Evolutionary conservation across 2,113 vertebrate species (phyloP).

Genomic region (Xenotilapia longispinis): DNA sequence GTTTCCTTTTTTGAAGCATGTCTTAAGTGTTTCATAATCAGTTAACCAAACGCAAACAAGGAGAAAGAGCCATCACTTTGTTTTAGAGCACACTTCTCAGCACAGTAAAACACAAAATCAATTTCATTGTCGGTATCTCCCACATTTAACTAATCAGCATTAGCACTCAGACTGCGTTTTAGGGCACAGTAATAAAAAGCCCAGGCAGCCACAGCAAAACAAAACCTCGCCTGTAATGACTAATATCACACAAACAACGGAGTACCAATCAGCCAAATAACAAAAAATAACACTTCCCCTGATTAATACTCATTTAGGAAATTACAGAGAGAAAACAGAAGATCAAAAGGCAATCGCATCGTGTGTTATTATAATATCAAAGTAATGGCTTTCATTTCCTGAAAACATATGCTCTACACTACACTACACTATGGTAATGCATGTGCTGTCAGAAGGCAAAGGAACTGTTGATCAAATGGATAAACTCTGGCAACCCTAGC

Average conservation of each 20-base stretch:
- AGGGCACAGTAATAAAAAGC: constrained; percentile 19
- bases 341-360: constrained; percentile 4
- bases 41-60: constrained; percentile 6
- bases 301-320: constrained; percentile 33
- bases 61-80: not conserved
- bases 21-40: constrained; percentile 4
- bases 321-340: constrained; percentile 16
- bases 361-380: constrained; percentile 12
- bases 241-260: constrained; percentile 29
- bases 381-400: constrained; percentile 17
- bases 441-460: not conserved
- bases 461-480: constrained; percentile 13
- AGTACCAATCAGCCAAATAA: constrained; percentile 19
- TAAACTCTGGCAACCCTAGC: not conserved
- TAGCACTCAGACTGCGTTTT: constrained; percentile 3
- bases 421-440: not conserved
- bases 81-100: not conserved
- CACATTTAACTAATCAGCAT: constrained; percentile 29
- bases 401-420: constrained; percentile 1
- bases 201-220: not conserved
- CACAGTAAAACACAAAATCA: constrained; percentile 24
- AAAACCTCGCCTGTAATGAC: constrained; percentile 8
- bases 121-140: not conserved
- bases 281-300: constrained; percentile 19
- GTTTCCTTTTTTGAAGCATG: not conserved